Base-by-base conservation (phyloP, 2,888 invertebrate species). In the Sarcophaga caerulescens region DNA sequence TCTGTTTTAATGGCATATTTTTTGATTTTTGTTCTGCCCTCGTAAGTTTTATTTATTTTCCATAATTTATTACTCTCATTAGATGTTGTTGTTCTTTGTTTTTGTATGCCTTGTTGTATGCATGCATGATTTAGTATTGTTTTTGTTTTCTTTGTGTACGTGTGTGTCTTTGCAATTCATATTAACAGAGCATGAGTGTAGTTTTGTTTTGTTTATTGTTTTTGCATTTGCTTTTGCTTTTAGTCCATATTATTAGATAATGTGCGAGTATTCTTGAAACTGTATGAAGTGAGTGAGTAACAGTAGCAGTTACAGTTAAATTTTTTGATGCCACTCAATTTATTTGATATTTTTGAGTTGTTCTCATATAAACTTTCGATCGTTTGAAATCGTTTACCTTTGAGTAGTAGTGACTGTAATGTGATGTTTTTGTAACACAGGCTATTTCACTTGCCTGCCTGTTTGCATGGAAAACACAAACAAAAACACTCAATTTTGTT, bases 1-100 rank as follows among this genome's bases (percentile, higher is more conserved):
- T 25, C 23, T 47, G 25, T 17, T 52, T 14, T 75, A 63, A 14
- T 14, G 4, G 52, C 12, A 35, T 60, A 10, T 21, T 19, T n/a
- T 60, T n/a, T 60, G n/a, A 14, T 19, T 60, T 10, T 60, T 21
- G n/a, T 60, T 57, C 14, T 57, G 17, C 57, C 57, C 14, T 57
- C n/a, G n/a, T 4, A 57, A 57, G 5, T 57, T 17, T 12, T 57
- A 57, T 3, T 4, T 14, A 57, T 6, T 35, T 17, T 57, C 14
- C n/a, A 57, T 57, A 1, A 57, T 17, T 57, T 63, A 45, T 8
- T 35, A 47, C 35, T 70, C 25, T 52, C 69, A 19, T 14, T 83
- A 77, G 66, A 77, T 83, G 57, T 78, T 83, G 44, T 35, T 77
- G 82, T 60, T 73, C 2, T 52, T 52, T 52, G 52, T 74, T 83